Percentiles rank a stretch among this genome's conserved stretches.
phyloP scores from a whole-genome alignment of 1,140 invertebrate species.

The Cotesia glomerata region DNA sequence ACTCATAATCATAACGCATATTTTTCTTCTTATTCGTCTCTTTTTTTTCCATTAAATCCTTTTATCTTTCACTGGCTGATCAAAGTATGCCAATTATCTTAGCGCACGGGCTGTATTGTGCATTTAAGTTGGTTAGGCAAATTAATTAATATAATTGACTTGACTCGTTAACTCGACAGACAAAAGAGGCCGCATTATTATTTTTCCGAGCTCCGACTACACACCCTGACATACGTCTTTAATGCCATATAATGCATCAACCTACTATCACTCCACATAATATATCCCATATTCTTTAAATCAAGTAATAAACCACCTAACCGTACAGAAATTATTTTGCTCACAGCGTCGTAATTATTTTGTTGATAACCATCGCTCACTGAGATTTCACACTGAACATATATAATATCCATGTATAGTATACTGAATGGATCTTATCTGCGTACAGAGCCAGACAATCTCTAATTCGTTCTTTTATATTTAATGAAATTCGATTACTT shows the following conservation, averaged over 20 bases:
- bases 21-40: slow-evolving; percentile 21
- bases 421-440: slow-evolving; percentile 23
- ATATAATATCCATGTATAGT: not conserved
- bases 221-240: not conserved
- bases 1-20: slow-evolving; percentile 7
- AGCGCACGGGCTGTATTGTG: slow-evolving; percentile 31
- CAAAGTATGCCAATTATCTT: slow-evolving; percentile 18
- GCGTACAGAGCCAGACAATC: slow-evolving; percentile 41
- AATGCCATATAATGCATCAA: slow-evolving; percentile 3
- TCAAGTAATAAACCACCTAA: slow-evolving; percentile 19
- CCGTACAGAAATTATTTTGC: not conserved
- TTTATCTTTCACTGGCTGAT: slow-evolving; percentile 20
- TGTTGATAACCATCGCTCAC: slow-evolving; percentile 27
- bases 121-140: slow-evolving; percentile 45
- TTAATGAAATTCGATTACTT: too few species aligned
- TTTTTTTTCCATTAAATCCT: slow-evolving; percentile 12
- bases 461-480: too few species aligned
- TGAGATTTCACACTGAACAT: slow-evolving; percentile 26
- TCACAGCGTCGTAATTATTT: slow-evolving; percentile 33
- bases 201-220: not conserved
- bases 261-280: not conserved
- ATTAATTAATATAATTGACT: slow-evolving; percentile 56
- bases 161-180: slow-evolving; percentile 44
- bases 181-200: slow-evolving; percentile 28
- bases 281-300: not conserved